Conservation (phyloP, 2,888 invertebrate species). For the Lottia scabra region DNA sequence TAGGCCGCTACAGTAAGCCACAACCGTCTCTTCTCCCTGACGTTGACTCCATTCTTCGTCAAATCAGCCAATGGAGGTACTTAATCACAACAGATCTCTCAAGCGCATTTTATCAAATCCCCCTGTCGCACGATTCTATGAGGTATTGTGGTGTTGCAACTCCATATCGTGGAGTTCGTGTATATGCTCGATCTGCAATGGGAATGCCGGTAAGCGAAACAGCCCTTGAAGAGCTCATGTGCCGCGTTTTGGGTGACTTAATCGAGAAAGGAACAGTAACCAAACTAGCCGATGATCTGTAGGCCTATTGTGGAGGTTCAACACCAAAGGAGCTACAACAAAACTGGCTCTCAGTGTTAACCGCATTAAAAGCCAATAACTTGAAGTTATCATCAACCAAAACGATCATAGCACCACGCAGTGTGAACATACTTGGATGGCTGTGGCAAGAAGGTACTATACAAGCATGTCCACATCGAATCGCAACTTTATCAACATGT, state of each 20-base stretch:
- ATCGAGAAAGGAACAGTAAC: conserved; percentile 23
- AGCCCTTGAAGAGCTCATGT: conserved; percentile 31
- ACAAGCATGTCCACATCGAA: no score
- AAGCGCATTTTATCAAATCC: conserved; percentile 40
- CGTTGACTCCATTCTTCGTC: conserved; percentile 22
- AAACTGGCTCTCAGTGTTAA: conserved; percentile 22
- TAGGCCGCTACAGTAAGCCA: conserved; percentile 1
- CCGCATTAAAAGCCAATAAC: conserved; percentile 17
- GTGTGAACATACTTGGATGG: no score
- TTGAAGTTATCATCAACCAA: neutral
- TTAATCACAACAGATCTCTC: conserved; percentile 31
- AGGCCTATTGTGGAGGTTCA: conserved; percentile 20
- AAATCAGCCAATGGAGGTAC: conserved; percentile 34
- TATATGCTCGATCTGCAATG: conserved; percentile 23
- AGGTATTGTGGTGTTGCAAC: conserved; percentile 44
- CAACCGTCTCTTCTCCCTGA: conserved; percentile 30
- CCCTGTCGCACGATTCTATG: conserved; percentile 34
- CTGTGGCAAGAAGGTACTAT: no score
- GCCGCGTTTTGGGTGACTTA: conserved; percentile 17
- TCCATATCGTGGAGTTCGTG: conserved; percentile 36
- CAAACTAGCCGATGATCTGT: conserved; percentile 36
- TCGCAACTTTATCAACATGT: no score
- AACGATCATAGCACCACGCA: no score
- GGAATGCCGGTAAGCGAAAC: conserved; percentile 47
- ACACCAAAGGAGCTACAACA: conserved; percentile 8